Evolutionary conservation across 2,888 invertebrate species (phyloP).

Genomic region (Stictocephala bisonia): DNA sequence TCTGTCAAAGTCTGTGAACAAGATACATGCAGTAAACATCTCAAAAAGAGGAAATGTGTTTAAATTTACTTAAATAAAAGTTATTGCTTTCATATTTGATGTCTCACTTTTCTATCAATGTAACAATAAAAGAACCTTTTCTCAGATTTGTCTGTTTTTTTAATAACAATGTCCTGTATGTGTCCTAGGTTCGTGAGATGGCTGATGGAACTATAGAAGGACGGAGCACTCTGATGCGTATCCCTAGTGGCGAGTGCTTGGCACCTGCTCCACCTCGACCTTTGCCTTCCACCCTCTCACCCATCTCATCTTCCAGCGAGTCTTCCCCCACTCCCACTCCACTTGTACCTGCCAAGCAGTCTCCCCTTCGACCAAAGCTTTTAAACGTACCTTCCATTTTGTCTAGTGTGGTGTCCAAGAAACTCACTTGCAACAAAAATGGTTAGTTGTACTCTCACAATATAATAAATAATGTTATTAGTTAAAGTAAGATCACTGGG

Average conservation of each 20-base stretch:
- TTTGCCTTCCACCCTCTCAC: conserved; percentile 51
- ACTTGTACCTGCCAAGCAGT: conserved; percentile 50
- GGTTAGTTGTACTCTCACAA: too few species aligned
- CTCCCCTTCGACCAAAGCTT: conserved; percentile 53
- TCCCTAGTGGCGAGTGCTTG: conserved; percentile 39
- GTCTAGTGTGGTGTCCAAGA: conserved; percentile 48
- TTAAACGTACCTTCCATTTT: conserved; percentile 56
- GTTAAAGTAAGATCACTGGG: neutral
- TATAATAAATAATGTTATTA: neutral
- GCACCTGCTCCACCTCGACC: neutral
- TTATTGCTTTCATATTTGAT: too few species aligned
- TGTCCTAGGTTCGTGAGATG: conserved; percentile 15
- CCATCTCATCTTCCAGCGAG: conserved; percentile 54
- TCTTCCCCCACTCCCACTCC: conserved; percentile 53
- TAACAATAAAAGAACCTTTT: too few species aligned
- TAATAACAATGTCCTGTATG: neutral
- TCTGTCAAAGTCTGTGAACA: too few species aligned
- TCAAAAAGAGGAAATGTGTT: too few species aligned
- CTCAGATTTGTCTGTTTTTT: too few species aligned
- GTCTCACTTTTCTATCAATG: too few species aligned
- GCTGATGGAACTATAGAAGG: conserved; percentile 28
- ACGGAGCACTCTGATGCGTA: conserved; percentile 30
- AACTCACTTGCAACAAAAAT: conserved; percentile 48
- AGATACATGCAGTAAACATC: too few species aligned
- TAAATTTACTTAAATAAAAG: too few species aligned